These are phyloP conservation scores for Cosmia trapezina DNA, from an alignment of 2,888 invertebrate genomes.

Conservation along the genomic window DNA sequence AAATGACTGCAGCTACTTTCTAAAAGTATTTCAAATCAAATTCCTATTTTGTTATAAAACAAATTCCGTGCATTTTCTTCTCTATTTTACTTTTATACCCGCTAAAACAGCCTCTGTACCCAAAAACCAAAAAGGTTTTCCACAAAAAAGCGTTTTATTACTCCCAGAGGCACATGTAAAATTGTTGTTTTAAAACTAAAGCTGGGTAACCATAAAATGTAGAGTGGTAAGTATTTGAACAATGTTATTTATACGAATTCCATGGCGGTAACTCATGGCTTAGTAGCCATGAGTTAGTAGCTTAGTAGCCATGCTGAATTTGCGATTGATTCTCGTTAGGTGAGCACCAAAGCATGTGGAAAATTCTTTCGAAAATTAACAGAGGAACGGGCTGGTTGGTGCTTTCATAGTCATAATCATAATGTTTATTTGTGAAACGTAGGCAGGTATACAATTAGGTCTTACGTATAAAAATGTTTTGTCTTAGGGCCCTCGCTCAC, in stretches of 20 bases:
- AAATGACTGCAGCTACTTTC: neutral
- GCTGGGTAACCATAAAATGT: slow-evolving; percentile 40
- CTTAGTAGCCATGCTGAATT: slow-evolving; percentile 16
- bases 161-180: slow-evolving; percentile 25
- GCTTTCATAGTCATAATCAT: no score
- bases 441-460: no score
- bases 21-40: slow-evolving; percentile 22
- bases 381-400: no score
- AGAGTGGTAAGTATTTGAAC: slow-evolving; percentile 20
- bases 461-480: no score
- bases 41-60: slow-evolving; percentile 10
- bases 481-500: no score
- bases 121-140: slow-evolving; percentile 39
- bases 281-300: no score
- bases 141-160: slow-evolving; percentile 42
- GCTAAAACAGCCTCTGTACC: slow-evolving; percentile 13
- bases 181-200: slow-evolving; percentile 59
- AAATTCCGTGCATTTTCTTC: slow-evolving; percentile 37
- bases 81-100: slow-evolving; percentile 12
- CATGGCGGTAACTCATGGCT: slow-evolving; percentile 13
- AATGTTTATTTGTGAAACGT: no score
- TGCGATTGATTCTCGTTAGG: slow-evolving; percentile 1
- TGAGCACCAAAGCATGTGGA: neutral
- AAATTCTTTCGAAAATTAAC: no score
- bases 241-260: slow-evolving; percentile 36